Evolutionary conservation across 23 tunicate genomes (phyloP), one percentile per base, ranked within the genome.

Genomic region (Aplidium turbinatum): DNA sequence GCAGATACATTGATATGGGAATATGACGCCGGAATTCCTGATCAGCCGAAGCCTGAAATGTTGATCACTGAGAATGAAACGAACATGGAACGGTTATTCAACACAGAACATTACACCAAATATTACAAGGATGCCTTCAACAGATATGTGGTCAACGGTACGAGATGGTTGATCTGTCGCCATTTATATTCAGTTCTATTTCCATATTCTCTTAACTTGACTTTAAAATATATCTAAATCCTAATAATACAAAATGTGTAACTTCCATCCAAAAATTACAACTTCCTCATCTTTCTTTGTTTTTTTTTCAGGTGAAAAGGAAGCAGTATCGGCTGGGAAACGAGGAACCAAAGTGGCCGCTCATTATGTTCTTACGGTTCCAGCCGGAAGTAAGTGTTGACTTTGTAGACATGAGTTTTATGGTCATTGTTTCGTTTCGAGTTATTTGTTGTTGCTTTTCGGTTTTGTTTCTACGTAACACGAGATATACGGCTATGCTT

Each of bases 311-410:
- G 96, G 96, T 62, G 87, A 88, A 67, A 82, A 76, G 31, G 85
- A 81, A 23, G 87, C 96, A 9, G 96, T 81, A 1, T 36, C 63
- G 1, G 25, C 79, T 16, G 35, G 33, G 45, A 28, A 61, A 9
- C 77, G 71, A 77, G 97, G 97, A 35, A 90, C 97, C n/a, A 90
- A 90, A 64, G 85, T 72, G 18, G 97, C 89, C 33, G 97, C 85
- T 3, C 63, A 83, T 53, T 90, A 90, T 57, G 80, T 73, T 4
- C 68, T 90, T 21, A 77, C 81, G 2, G 47, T 90, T 6, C 80
- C 84, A 29, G 80, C 97, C 29, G 97, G 97, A 71, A 85, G 97
- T 82, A 46, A 66, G n/a, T n/a, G n/a, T n/a, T n/a, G 35, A 45
- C 18, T 13, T 45, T 45, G 18, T 13, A 45, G 18, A 45, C 16